Percentiles rank a stretch among this genome's conserved stretches.
Evolutionary conservation across 2,113 vertebrate genomes (phyloP).

Genomic region (Pyrgilauda ruficollis): DNA sequence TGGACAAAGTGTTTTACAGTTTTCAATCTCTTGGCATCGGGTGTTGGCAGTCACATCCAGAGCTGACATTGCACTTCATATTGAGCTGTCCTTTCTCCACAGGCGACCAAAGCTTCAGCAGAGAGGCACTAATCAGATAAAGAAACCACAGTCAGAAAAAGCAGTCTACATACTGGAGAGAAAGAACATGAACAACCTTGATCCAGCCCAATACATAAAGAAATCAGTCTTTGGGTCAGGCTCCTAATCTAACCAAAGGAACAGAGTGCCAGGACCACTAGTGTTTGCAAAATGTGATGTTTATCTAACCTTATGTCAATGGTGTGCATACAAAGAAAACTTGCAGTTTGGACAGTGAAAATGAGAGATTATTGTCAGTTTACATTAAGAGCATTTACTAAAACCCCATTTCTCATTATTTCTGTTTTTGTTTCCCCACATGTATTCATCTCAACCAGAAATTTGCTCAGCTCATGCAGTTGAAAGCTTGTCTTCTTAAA

Average conservation of each 20-base stretch:
- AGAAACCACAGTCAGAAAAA: not conserved
- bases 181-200: not conserved
- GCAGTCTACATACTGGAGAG: not conserved
- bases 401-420: not conserved
- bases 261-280: not conserved
- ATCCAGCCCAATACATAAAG: not conserved
- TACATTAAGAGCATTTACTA: not conserved
- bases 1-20: not conserved
- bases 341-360: not conserved
- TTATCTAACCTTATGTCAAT: not conserved
- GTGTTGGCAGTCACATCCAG: not conserved
- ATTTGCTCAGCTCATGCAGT: not conserved
- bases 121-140: accelerated
- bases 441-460: accelerated
- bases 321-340: not conserved
- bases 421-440: not conserved
- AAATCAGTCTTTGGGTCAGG: not conserved
- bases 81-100: not conserved
- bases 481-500: not conserved
- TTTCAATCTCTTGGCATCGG: not conserved
- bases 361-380: not conserved
- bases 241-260: not conserved
- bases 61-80: not conserved
- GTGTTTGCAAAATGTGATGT: not conserved
- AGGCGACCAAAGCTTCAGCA: not conserved